Evolutionary conservation across 2,113 vertebrate genomes (phyloP), one percentile per base, ranked within the genome.

Genomic region (Megalops atlanticus): DNA sequence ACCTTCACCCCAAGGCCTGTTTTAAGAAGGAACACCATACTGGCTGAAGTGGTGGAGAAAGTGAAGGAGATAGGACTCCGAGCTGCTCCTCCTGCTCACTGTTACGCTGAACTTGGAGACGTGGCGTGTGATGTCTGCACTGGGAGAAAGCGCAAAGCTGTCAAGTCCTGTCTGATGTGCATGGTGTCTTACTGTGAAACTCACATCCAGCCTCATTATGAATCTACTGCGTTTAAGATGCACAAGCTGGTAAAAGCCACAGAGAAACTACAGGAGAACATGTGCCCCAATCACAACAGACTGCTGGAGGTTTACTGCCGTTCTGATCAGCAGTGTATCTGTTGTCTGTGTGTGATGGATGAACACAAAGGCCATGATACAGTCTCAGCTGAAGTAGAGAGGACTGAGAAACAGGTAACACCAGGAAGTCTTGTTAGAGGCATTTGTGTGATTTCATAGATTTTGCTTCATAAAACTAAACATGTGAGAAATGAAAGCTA

Each of bases 81-180:
- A 77, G 36, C 18, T 24, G 38, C 47, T 52, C 16, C 76, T 58
- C 76, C 76, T 11, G 24, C 76, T 40, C 49, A 54, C 1, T 38
- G 49, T 64, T 58, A 77, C 14, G 76, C 49, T 58, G 76, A 49
- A 77, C 47, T 33, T 77, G 76, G 76, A 77, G 76, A 77, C 38
- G 76, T 40, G 33, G 36, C 47, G 24, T 77, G 76, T 40, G 76
- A 58, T 38, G 47, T 77, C 36, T 77, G 76, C 21, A 64, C 36
- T 64, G 76, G 49, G 36, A 77, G 36, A 39, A 77, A 77, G 39
- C 21, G 11, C 47, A 77, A 77, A 77, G 76, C 76, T 27, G 76
- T 77, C 49, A 77, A 77, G 76, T 77, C 76, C 4, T 77, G 76
- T 52, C 49, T 77, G 76, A 36, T 38, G 49, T 77, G 76, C n/a